Conservation (phyloP, 2,888 invertebrate species). For the Oxyscelio sp. region DNA sequence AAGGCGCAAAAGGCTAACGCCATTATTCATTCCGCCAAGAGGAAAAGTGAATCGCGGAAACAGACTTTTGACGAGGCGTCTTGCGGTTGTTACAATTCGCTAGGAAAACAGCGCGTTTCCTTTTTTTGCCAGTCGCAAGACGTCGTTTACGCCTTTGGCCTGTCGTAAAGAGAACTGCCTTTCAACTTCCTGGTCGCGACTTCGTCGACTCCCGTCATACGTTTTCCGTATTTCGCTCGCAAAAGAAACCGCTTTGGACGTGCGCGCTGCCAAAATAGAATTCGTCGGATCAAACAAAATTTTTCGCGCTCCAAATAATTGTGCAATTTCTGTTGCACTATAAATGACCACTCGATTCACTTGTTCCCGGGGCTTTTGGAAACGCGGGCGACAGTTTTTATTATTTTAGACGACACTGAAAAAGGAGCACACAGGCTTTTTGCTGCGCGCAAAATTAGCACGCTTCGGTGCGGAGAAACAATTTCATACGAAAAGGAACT, state of each 20-base stretch:
- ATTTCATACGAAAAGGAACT: slow-evolving; percentile 16
- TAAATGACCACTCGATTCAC: slow-evolving; percentile 64
- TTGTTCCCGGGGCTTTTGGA: slow-evolving; percentile 35
- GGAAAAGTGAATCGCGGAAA: slow-evolving; percentile 26
- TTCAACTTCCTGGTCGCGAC: slow-evolving; percentile 31
- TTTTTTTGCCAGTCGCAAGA: not conserved
- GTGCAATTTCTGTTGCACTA: slow-evolving; percentile 53
- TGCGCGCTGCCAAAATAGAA: slow-evolving; percentile 58
- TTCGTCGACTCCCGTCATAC: slow-evolving; percentile 10
- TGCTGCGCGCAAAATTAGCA: slow-evolving; percentile 27
- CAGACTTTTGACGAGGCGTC: slow-evolving; percentile 27
- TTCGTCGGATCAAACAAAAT: slow-evolving; percentile 69
- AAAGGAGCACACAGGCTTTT: slow-evolving; percentile 34
- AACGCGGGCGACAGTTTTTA: slow-evolving; percentile 44
- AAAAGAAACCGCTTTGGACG: slow-evolving; percentile 57
- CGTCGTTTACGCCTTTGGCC: slow-evolving; percentile 37
- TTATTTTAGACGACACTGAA: slow-evolving; percentile 33
- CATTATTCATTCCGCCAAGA: slow-evolving; percentile 30
- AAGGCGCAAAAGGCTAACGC: slow-evolving; percentile 46
- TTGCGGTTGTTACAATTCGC: slow-evolving; percentile 44
- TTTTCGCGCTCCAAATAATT: slow-evolving; percentile 69
- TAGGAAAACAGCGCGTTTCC: slow-evolving; percentile 6
- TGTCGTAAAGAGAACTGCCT: slow-evolving; percentile 22
- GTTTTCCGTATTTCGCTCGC: slow-evolving; percentile 35
- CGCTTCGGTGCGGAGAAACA: slow-evolving; percentile 24